phyloP scores from a whole-genome alignment of 2,113 vertebrate species.

The Hirundichthys speculiger region DNA sequence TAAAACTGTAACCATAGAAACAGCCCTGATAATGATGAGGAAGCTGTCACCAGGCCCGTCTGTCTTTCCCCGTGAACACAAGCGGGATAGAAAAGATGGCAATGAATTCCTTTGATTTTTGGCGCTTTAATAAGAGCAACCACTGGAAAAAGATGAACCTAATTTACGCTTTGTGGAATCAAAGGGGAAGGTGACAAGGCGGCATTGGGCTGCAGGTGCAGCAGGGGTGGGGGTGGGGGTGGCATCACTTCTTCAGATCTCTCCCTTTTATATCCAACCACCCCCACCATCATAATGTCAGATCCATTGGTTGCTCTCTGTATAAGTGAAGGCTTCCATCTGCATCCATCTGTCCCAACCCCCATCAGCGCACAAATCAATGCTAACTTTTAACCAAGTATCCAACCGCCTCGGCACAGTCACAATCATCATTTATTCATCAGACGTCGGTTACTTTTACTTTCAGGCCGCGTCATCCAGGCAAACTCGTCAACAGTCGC shows the following conservation, averaged over 20 bases:
- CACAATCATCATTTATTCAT: neutral
- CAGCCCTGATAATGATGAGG: conserved; percentile 36
- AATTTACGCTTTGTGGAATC: conserved; percentile 5
- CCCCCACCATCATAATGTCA: neutral
- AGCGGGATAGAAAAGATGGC: conserved; percentile 41
- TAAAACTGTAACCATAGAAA: conserved; percentile 57
- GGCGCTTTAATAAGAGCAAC: conserved; percentile 20
- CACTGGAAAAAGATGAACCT: conserved; percentile 7
- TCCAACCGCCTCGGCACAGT: neutral
- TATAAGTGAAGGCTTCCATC: neutral
- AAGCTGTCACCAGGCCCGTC: conserved; percentile 15
- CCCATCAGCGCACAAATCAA: neutral
- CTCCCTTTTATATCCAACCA: neutral
- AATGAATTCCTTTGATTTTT: conserved; percentile 55
- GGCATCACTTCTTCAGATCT: neutral
- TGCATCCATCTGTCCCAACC: neutral
- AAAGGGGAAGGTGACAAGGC: neutral
- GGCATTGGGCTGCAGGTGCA: neutral
- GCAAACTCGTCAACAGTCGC: no score
- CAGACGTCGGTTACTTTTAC: no score
- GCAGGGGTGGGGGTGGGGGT: neutral
- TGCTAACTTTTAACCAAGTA: neutral
- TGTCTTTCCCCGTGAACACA: conserved; percentile 37
- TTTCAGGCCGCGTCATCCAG: no score
- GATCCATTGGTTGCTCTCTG: neutral